Evolutionary conservation across 2,113 vertebrate genomes (phyloP), one percentile per base, ranked within the genome.

Genomic region (Syrmaticus mikado): DNA sequence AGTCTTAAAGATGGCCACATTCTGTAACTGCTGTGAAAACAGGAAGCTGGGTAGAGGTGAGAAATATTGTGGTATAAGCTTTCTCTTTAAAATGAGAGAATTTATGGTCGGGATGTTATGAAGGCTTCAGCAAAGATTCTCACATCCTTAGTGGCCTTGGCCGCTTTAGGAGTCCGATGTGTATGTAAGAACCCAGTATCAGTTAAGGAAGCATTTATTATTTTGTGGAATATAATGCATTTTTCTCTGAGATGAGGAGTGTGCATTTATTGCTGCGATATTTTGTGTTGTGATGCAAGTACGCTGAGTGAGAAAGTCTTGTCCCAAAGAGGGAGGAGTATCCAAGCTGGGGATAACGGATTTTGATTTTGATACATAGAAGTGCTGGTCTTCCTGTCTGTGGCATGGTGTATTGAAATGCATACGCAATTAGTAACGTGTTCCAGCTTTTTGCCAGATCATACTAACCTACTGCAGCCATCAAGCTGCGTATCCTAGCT

Each of bases 91-190:
- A 78, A 74, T 0, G 0, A 27, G 52, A 71, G 22, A 24, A 8
- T 66, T 8, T 0, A 0, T 58, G 17, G 4, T 58, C n/a, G 25
- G 70, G 6, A 60, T 34, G 1, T 1, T 13, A 38, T 16, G 48
- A 78, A 71, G 45, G n/a, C 25, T 81, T 87, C 50, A 46, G n/a
- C 16, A 52, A 71, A 25, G 43, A 67, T 30, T 67, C 38, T 13
- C 5, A 10, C n/a, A 40, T 41, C 48, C 25, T 53, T 38, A 9
- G 46, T 27, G 75, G 30, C 10, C 19, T 8, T 57, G 28, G 7
- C 25, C 80, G 25, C 53, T 81, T 61, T 22, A 27, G n/a, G 19
- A 62, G 43, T 46, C 4, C 3, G 38, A 34, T 22, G 58, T 25
- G 21, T 38, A 2, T 53, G 30, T 43, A 43, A 55, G 57, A 38